Conservation (phyloP, 2,888 invertebrate genomes). For the Bruchidius siliquastri region DNA sequence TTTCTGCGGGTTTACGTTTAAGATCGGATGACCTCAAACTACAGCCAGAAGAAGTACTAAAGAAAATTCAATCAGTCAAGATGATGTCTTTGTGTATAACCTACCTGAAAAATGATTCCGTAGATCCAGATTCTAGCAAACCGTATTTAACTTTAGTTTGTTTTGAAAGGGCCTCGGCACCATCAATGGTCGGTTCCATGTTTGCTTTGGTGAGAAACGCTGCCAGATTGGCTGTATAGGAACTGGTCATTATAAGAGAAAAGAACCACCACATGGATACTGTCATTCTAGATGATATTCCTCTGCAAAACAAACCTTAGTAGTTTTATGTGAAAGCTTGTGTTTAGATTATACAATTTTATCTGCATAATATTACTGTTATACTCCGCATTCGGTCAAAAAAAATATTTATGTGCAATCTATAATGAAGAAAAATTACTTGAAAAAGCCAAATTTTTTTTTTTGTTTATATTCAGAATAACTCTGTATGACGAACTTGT, state of each 20-base stretch:
- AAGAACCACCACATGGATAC: slow-evolving; percentile 94
- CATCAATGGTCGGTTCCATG: slow-evolving; percentile 82
- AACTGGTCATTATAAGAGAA: slow-evolving; percentile 80
- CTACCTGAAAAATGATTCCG: slow-evolving; percentile 79
- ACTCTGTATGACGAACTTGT: too few relatives aligned
- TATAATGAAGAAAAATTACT: too few relatives aligned
- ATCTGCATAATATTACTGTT: too few relatives aligned
- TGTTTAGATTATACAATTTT: too few relatives aligned
- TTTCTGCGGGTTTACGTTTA: too few relatives aligned
- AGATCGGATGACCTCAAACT: too few relatives aligned
- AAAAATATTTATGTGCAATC: too few relatives aligned
- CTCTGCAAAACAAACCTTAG: slow-evolving; percentile 57
- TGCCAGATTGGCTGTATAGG: slow-evolving; percentile 91
- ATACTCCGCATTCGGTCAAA: too few relatives aligned
- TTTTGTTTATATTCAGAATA: too few relatives aligned
- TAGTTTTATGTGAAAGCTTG: too few relatives aligned
- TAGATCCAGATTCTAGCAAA: slow-evolving; percentile 79
- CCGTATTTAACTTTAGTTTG: slow-evolving; percentile 97
- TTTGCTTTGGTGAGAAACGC: slow-evolving; percentile 88
- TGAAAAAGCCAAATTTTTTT: too few relatives aligned
- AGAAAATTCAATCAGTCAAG: background rate
- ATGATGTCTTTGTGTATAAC: background rate
- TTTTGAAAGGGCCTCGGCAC: slow-evolving; percentile 84
- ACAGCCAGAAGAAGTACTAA: too few relatives aligned
- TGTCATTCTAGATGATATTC: slow-evolving; percentile 82